Conservation (phyloP, 2,888 invertebrate species). For the Torymus tubicola region DNA sequence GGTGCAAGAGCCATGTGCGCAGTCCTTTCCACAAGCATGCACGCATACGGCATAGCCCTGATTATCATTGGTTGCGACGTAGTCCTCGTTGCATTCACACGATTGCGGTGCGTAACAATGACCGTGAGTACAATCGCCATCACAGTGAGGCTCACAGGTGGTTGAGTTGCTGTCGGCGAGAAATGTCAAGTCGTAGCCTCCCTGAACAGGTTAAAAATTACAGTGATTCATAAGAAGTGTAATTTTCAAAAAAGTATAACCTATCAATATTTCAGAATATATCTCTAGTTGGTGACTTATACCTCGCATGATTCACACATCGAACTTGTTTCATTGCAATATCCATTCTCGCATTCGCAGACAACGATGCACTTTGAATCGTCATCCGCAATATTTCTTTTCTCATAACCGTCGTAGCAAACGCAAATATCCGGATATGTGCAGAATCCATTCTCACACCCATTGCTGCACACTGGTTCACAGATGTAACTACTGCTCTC, state of each 20-base stretch:
- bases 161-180: conserved; percentile 35
- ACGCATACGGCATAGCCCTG: conserved; percentile 51
- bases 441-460: conserved; percentile 76
- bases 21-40: conserved; percentile 53
- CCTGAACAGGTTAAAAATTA: conserved; percentile 22
- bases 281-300: too few species aligned
- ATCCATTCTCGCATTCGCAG: conserved; percentile 70
- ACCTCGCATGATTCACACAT: conserved; percentile 52
- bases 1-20: conserved; percentile 57
- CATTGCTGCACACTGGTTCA: conserved; percentile 66
- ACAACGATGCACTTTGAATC: conserved; percentile 63
- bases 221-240: neutral
- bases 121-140: conserved; percentile 77
- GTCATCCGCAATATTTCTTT: conserved; percentile 41
- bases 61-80: conserved; percentile 55
- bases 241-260: too few species aligned
- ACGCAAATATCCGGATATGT: conserved; percentile 71
- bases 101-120: conserved; percentile 67
- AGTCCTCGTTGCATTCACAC: conserved; percentile 68
- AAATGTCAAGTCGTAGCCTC: conserved; percentile 69
- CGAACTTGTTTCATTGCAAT: conserved; percentile 52
- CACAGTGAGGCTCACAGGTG: conserved; percentile 82
- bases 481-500: conserved; percentile 55
- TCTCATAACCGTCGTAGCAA: conserved; percentile 69
- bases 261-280: too few species aligned